phyloP scores from a whole-genome alignment of 92 coral and sea anemone genomes.

The Pocillopora meandrina region DNA sequence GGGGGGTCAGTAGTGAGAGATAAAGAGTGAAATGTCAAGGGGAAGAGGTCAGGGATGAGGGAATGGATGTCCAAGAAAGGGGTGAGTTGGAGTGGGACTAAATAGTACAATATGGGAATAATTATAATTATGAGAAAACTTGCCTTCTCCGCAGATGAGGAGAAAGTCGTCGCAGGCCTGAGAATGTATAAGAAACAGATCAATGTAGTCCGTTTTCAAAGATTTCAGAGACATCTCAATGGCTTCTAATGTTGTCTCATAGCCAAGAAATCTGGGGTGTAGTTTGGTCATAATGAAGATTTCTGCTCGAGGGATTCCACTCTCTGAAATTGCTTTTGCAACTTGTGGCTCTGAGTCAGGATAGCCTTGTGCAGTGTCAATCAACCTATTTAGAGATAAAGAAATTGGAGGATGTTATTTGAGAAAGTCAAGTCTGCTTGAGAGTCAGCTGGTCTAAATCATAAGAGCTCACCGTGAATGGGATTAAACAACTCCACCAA shows the following conservation, averaged over 20 bases:
- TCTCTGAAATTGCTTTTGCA: constrained; percentile 81
- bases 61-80: too few relatives aligned
- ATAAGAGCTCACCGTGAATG: too few relatives aligned
- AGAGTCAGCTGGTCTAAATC: not conserved
- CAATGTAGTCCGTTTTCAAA: constrained; percentile 90
- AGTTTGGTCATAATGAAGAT: constrained; percentile 90
- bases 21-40: too few relatives aligned
- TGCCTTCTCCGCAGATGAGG: constrained; percentile 81
- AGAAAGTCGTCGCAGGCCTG: constrained; percentile 75
- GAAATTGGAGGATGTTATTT: not conserved
- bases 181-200: constrained; percentile 89
- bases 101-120: too few relatives aligned
- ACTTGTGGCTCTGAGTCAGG: constrained; percentile 74
- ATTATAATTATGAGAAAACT: not conserved
- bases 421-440: not conserved
- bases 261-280: constrained; percentile 87
- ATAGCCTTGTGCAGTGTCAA: constrained; percentile 97
- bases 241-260: constrained; percentile 74
- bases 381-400: constrained; percentile 55
- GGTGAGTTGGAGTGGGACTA: too few relatives aligned
- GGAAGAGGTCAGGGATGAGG: too few relatives aligned
- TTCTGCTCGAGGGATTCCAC: constrained; percentile 80
- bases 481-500: too few relatives aligned
- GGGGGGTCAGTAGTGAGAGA: too few relatives aligned
- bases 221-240: constrained; percentile 81